A percentile compares a stretch with the other conserved stretches of the same genome.
These are phyloP conservation scores for Octonoba sinensis DNA, from an alignment of 2,888 invertebrate species.

Conservation along the genomic window DNA sequence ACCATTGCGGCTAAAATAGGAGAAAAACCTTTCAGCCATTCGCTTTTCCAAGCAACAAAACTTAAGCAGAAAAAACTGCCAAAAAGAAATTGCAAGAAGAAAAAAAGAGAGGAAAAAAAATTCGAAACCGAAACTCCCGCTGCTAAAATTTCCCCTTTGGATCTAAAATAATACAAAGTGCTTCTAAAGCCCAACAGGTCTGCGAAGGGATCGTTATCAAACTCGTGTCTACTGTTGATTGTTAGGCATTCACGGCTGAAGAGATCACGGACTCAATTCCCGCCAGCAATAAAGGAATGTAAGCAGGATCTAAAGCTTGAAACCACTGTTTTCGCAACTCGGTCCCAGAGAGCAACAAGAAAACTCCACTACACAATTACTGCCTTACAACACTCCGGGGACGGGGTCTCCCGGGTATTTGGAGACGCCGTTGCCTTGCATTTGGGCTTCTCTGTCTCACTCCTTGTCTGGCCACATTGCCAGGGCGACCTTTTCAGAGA, in stretches of 20 bases:
- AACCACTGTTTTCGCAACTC: conserved; percentile 63
- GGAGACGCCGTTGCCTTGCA: conserved; percentile 49
- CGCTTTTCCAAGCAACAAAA: too few species aligned
- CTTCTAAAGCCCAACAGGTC: conserved; percentile 62
- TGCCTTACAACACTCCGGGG: conserved; percentile 62
- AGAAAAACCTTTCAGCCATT: too few species aligned
- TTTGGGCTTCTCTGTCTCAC: conserved; percentile 15
- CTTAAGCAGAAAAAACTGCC: conserved; percentile 13
- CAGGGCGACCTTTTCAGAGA: background rate
- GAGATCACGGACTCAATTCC: conserved; percentile 52
- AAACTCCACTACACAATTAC: conserved; percentile 65
- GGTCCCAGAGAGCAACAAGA: conserved; percentile 61
- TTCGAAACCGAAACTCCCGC: conserved; percentile 48
- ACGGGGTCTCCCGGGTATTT: conserved; percentile 48
- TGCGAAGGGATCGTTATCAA: conserved; percentile 48
- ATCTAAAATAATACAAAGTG: conserved; percentile 63
- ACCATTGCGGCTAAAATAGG: too few species aligned
- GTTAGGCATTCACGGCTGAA: conserved; percentile 48
- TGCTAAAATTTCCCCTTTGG: conserved; percentile 55
- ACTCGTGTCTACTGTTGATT: conserved; percentile 59
- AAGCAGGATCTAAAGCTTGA: conserved; percentile 62
- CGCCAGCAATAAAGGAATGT: conserved; percentile 62
- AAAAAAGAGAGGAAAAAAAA: conserved; percentile 24
- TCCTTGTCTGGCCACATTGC: background rate
- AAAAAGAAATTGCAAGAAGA: conserved; percentile 5